Evolutionary conservation across 2,888 invertebrate species (phyloP), one percentile per base, ranked within the genome.

Genomic region (Thereva nobilitata): DNA sequence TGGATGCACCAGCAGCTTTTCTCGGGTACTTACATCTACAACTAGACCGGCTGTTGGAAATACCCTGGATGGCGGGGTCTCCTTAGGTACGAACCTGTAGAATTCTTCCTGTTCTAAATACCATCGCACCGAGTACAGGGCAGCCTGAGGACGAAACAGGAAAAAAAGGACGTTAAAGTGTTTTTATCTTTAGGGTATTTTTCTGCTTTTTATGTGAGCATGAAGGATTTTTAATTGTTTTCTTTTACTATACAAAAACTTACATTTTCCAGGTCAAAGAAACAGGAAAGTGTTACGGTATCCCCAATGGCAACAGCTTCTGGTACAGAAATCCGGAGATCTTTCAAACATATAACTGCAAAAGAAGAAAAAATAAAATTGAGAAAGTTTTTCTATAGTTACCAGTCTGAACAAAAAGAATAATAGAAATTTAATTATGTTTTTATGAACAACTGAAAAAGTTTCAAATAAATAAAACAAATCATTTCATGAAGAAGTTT

Each of bases 71-170:
- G 83, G 80, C 9, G 83, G 83, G 34, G 76, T 75, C 71, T 83
- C 83, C 67, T 82, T 83, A 5, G 84, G 84, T 12, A 83, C 79
- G 73, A 77, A 85, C 68, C 84, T 80, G 76, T 84, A 85, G 76
- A 85, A 85, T 75, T 85, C 85, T 47, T 79, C 78, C 34, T 64
- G 44, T 44, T 83, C 83, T 71, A 82, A 79, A 76, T 84, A 84
- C 85, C 85, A 85, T 76, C 84, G 84, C 70, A 85, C 82, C 10
- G 83, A 80, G 75, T 85, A 85, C 40, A 85, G 78, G 37, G 72
- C 71, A 23, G 72, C 72, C 73, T 73, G 61, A 3, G 35, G 53
- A 52, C 38, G 38, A 40, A 40, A 54, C 10, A 54, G n/a, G 5
- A 45, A 45, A 49, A 12, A 23, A 3, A 49, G 34, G 34, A 23